Percentiles rank a stretch among this genome's conserved stretches.
Evolutionary conservation across 2,797 vertebrate genomes (phyloP).

Genomic region (Taenioides sp.): DNA sequence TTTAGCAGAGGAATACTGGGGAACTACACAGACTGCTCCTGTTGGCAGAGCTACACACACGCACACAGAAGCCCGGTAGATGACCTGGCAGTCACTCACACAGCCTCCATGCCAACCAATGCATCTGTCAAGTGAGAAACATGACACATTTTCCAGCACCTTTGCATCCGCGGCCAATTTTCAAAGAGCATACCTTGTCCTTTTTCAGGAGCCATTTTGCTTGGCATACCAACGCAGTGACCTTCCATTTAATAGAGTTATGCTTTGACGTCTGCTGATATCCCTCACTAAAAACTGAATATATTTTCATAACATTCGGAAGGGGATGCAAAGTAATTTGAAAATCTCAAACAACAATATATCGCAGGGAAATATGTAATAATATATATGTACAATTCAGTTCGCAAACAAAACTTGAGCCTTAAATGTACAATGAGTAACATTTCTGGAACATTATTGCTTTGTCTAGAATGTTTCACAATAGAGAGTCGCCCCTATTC

Average conservation of each 20-base stretch:
- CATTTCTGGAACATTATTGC: no score
- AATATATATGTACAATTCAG: conserved; percentile 34
- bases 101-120: conserved; percentile 78
- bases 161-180: conserved; percentile 70
- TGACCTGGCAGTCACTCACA: conserved; percentile 69
- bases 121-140: conserved; percentile 83
- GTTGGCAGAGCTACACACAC: conserved; percentile 69
- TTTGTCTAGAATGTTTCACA: no score
- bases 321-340: background rate
- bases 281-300: conserved; percentile 51
- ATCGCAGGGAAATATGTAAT: background rate
- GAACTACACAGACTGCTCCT: conserved; percentile 57
- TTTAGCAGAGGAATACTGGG: conserved; percentile 27
- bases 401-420: background rate
- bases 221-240: conserved; percentile 62
- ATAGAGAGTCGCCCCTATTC: no score
- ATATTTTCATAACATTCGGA: conserved; percentile 7
- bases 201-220: conserved; percentile 68
- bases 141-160: conserved; percentile 77
- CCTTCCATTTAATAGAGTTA: conserved; percentile 70
- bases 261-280: conserved; percentile 47
- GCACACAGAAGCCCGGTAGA: conserved; percentile 72
- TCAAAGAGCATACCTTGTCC: conserved; percentile 72
- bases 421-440: no score
- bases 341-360: background rate